Percentiles rank a stretch among this genome's conserved stretches.
Conservation (phyloP, 2,113 vertebrate species). For the Phoenicopterus ruber region DNA sequence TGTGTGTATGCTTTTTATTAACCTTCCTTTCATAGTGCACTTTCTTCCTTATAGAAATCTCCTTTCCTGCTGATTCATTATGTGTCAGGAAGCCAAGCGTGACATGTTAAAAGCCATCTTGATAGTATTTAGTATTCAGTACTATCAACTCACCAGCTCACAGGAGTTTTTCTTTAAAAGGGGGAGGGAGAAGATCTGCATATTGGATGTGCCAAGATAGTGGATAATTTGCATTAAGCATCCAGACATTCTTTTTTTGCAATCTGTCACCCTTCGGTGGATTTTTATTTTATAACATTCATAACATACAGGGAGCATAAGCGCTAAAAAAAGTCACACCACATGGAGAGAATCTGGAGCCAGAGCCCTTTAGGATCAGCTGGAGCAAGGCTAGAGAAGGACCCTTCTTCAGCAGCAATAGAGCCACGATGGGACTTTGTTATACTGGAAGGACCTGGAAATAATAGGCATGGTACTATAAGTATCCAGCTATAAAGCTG, state of each 20-base stretch:
- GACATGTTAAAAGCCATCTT: slow-evolving; percentile 71
- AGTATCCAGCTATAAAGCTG: neutral
- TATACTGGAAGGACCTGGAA: neutral
- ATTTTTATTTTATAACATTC: slow-evolving; percentile 71
- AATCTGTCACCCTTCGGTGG: slow-evolving; percentile 74
- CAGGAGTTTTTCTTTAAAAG: slow-evolving; percentile 37
- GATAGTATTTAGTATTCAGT: slow-evolving; percentile 74
- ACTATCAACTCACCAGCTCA: slow-evolving; percentile 55
- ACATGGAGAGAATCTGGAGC: neutral
- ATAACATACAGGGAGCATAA: slow-evolving; percentile 2
- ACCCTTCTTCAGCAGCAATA: neutral
- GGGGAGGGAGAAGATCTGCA: slow-evolving; percentile 56
- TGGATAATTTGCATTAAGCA: slow-evolving; percentile 73
- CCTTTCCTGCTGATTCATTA: slow-evolving; percentile 71
- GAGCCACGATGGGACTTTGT: neutral
- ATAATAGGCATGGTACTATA: neutral
- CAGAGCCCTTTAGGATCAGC: neutral
- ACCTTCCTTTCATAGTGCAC: slow-evolving; percentile 34
- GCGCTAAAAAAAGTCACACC: neutral
- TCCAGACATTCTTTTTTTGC: slow-evolving; percentile 66
- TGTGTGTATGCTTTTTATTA: neutral
- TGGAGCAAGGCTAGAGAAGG: neutral
- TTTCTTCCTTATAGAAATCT: slow-evolving; percentile 46
- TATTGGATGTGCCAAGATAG: slow-evolving; percentile 68
- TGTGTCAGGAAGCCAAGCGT: slow-evolving; percentile 65